Percentiles rank a stretch among this genome's conserved stretches.
Conservation (phyloP, 2,113 vertebrate genomes). For the Speoplatyrhinus poulsoni region DNA sequence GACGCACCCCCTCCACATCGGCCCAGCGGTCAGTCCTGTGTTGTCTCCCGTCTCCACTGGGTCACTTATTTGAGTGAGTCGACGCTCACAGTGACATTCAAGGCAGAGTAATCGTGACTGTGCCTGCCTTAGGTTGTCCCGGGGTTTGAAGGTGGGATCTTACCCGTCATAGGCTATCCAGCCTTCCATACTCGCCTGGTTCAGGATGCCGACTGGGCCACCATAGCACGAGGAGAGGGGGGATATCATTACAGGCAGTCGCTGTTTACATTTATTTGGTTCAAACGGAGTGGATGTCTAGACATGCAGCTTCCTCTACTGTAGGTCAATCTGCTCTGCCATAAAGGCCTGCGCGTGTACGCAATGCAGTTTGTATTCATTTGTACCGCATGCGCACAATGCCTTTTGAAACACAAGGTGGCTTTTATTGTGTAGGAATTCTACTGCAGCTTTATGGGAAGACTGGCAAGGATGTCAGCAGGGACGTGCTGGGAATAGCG, state of each 20-base stretch:
- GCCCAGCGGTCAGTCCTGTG: conserved; percentile 57
- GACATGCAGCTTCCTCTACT: conserved; percentile 24
- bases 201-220: conserved; percentile 53
- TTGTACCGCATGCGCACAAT: background rate
- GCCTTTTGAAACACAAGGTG: background rate
- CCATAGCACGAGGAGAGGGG: conserved; percentile 53
- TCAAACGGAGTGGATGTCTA: conserved; percentile 38
- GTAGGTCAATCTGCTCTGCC: conserved; percentile 26
- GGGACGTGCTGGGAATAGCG: conserved; percentile 54
- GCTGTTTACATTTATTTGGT: conserved; percentile 38
- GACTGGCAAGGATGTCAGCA: conserved; percentile 35
- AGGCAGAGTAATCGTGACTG: conserved; percentile 84
- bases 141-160: conserved; percentile 81
- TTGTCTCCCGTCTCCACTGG: conserved; percentile 51
- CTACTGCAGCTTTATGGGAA: conserved; percentile 23
- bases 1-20: conserved; percentile 45
- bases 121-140: conserved; percentile 95
- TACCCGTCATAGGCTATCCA: conserved; percentile 95
- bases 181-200: conserved; percentile 82
- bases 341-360: conserved; percentile 31
- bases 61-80: conserved; percentile 46
- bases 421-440: conserved; percentile 9
- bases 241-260: conserved; percentile 33
- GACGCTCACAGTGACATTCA: conserved; percentile 41
- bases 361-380: conserved; percentile 16